A percentile compares a stretch with the other conserved stretches of the same genome.
These are phyloP conservation scores for Atopsyche davidsoni DNA, from an alignment of 1,140 invertebrate species.

Conservation along the genomic window DNA sequence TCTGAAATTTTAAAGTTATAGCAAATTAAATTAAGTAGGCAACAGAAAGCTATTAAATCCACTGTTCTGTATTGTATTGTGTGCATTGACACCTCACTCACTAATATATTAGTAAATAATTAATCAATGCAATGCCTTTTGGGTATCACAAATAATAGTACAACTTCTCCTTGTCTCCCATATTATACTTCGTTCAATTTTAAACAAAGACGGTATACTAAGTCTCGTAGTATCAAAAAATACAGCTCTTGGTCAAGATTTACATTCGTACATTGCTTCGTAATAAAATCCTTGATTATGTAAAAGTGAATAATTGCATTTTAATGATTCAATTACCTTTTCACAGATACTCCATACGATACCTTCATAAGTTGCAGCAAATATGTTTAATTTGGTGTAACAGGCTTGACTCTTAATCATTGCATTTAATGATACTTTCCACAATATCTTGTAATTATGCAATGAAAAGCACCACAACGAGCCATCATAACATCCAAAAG, in stretches of 20 bases:
- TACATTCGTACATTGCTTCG: too few relatives aligned
- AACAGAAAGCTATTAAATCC: not conserved
- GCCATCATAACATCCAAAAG: conserved; percentile 62
- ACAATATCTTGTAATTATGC: conserved; percentile 49
- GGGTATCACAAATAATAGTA: too few relatives aligned
- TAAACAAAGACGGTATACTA: too few relatives aligned
- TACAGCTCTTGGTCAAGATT: not conserved
- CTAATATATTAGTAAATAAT: too few relatives aligned
- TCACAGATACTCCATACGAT: conserved; percentile 54
- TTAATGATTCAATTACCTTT: conserved; percentile 42
- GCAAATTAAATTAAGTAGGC: not conserved
- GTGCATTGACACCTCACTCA: too few relatives aligned
- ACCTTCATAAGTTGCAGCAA: conserved; percentile 66
- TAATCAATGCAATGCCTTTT: too few relatives aligned
- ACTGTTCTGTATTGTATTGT: too few relatives aligned
- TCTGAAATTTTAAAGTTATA: conserved; percentile 33
- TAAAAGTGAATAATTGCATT: too few relatives aligned
- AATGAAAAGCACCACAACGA: conserved; percentile 56
- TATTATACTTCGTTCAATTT: too few relatives aligned
- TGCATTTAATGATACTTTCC: conserved; percentile 55
- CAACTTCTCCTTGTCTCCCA: too few relatives aligned
- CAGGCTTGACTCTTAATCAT: conserved; percentile 63
- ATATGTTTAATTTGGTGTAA: conserved; percentile 42
- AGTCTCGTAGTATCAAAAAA: too few relatives aligned
- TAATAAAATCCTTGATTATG: too few relatives aligned